Evolutionary conservation across 1,140 invertebrate species (phyloP).

Genomic region (Cotesia typhae): DNA sequence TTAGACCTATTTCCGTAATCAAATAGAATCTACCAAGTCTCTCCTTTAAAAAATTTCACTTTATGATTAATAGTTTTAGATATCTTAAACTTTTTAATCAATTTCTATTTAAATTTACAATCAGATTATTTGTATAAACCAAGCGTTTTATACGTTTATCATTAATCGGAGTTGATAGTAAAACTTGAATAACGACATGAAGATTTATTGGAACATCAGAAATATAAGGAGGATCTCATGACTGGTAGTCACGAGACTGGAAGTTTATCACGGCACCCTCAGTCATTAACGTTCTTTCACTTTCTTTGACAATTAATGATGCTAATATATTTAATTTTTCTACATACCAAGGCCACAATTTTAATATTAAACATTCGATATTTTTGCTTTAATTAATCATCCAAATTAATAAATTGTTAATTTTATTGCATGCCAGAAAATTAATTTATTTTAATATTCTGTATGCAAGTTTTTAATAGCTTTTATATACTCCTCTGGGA

Average conservation of each 20-base stretch:
- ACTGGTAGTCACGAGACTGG: no score
- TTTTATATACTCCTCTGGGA: no score
- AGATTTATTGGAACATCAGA: conserved; percentile 48
- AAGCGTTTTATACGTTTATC: conserved; percentile 42
- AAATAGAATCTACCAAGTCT: no score
- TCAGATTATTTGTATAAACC: conserved; percentile 47
- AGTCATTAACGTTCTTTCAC: conserved; percentile 37
- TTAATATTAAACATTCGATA: conserved; percentile 43
- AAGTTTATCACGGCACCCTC: conserved; percentile 15
- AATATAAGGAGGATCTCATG: conserved; percentile 32
- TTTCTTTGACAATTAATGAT: background rate
- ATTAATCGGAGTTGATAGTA: conserved; percentile 39
- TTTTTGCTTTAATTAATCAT: conserved; percentile 36
- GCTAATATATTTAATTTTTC: conserved; percentile 44
- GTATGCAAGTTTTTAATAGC: no score
- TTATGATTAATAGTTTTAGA: conserved; percentile 41
- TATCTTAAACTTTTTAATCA: conserved; percentile 46
- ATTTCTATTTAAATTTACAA: conserved; percentile 48
- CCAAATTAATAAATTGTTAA: conserved; percentile 45
- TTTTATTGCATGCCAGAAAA: background rate
- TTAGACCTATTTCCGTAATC: no score
- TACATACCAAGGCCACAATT: conserved; percentile 49
- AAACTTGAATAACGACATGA: conserved; percentile 40
- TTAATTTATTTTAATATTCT: no score
- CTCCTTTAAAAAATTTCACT: conserved; percentile 15